phyloP scores from a whole-genome alignment of 2,797 vertebrate species.

The Spondyliosoma cantharus region DNA sequence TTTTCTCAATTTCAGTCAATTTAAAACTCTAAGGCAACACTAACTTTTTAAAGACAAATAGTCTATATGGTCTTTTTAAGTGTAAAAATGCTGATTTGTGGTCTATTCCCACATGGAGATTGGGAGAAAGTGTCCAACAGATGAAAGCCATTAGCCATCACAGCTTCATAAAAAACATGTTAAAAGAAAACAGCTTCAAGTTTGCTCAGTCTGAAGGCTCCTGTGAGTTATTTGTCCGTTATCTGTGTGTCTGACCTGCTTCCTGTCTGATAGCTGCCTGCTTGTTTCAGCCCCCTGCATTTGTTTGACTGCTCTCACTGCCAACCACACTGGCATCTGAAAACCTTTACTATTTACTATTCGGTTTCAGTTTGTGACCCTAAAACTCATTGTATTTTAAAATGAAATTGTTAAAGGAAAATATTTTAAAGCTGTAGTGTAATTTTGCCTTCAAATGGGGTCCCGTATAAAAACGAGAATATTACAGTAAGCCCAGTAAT shows the following conservation, averaged over 20 bases:
- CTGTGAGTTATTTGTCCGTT: constrained; percentile 2
- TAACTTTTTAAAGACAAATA: no score
- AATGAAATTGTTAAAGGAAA: background rate
- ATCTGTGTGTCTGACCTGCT: constrained; percentile 17
- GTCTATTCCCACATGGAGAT: background rate
- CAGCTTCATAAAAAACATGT: background rate
- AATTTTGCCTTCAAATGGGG: background rate
- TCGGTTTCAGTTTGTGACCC: background rate
- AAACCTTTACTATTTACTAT: background rate
- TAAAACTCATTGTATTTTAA: background rate
- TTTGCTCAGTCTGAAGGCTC: background rate
- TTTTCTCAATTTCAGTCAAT: no score
- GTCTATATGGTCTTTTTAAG: no score
- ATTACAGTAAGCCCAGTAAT: background rate
- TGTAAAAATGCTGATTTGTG: background rate
- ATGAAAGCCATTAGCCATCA: background rate
- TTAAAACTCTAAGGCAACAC: no score
- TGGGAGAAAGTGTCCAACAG: background rate
- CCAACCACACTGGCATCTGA: background rate
- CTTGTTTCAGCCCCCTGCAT: background rate
- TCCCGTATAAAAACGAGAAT: no score
- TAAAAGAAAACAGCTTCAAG: background rate
- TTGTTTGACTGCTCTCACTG: constrained; percentile 1
- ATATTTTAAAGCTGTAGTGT: background rate
- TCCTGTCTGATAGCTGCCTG: constrained; percentile 3